Evolutionary conservation across 1,140 invertebrate genomes (phyloP).

Genomic region (Heliconius melpomene): DNA sequence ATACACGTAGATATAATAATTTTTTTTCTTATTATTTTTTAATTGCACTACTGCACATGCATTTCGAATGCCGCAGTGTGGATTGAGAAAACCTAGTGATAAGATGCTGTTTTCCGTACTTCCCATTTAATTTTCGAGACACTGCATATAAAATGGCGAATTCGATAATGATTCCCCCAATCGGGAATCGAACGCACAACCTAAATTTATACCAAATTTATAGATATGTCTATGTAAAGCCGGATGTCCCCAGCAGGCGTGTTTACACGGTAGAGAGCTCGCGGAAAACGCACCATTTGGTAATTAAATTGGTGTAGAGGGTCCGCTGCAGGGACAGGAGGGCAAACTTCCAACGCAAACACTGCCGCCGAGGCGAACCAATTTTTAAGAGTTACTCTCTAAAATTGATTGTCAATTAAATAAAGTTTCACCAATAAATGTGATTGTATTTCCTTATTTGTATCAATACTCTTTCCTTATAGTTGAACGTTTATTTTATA

Average conservation of each 20-base stretch:
- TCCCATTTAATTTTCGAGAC: no score
- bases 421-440: background rate
- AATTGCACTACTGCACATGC: no score
- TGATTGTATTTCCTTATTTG: background rate
- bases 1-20: no score
- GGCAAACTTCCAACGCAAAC: slow-evolving; percentile 62
- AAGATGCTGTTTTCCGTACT: no score
- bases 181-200: no score
- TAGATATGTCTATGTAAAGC: background rate
- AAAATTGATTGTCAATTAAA: slow-evolving; percentile 6
- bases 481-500: background rate
- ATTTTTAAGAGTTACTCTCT: background rate
- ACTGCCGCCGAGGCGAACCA: slow-evolving; percentile 19
- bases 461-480: background rate
- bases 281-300: slow-evolving; percentile 19
- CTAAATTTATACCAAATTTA: no score
- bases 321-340: background rate
- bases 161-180: no score
- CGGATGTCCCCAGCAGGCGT: background rate
- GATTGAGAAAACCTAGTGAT: no score
- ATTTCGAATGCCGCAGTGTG: no score
- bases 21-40: no score
- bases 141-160: no score
- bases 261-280: slow-evolving; percentile 14
- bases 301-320: slow-evolving; percentile 6